phyloP scores from a whole-genome alignment of 2,888 invertebrate species.

The Lobophora halterata region DNA sequence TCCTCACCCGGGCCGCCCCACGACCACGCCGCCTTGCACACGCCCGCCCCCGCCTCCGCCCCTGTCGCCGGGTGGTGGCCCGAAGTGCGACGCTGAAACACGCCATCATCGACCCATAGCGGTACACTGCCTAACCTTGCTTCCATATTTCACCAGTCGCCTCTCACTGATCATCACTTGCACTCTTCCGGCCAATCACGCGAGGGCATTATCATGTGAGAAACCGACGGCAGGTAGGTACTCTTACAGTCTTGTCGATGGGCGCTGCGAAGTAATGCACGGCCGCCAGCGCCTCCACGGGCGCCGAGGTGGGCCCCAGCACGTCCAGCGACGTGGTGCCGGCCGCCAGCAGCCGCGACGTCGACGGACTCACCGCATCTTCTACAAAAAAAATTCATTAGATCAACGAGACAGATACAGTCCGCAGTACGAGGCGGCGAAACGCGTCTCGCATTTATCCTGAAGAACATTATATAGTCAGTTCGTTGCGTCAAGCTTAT shows the following conservation, averaged over 20 bases:
- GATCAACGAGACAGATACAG: too few relatives aligned
- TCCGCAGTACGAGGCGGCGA: too few relatives aligned
- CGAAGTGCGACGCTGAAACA: slow-evolving; percentile 29
- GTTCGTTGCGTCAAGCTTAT: too few relatives aligned
- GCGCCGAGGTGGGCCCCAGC: slow-evolving; percentile 44
- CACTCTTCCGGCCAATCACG: too few relatives aligned
- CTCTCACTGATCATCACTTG: too few relatives aligned
- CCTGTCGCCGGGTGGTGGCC: slow-evolving; percentile 1
- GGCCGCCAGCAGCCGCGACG: slow-evolving; percentile 41
- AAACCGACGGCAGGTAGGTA: too few relatives aligned
- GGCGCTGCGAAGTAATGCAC: slow-evolving; percentile 60
- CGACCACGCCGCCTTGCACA: slow-evolving; percentile 48
- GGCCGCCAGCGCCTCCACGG: slow-evolving; percentile 57
- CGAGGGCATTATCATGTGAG: too few relatives aligned
- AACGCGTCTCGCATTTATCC: too few relatives aligned
- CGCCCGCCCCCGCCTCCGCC: not conserved
- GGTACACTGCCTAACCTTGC: too few relatives aligned
- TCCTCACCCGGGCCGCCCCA: slow-evolving; percentile 50
- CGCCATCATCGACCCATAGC: too few relatives aligned
- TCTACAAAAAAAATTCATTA: slow-evolving; percentile 40
- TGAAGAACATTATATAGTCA: too few relatives aligned
- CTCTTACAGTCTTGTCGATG: slow-evolving; percentile 38
- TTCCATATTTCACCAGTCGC: too few relatives aligned
- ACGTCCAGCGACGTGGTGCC: slow-evolving; percentile 45
- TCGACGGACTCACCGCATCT: slow-evolving; percentile 55